Percentiles rank a stretch among this genome's conserved stretches.
These are phyloP conservation scores for Gymnarchus niloticus DNA, from an alignment of 2,113 vertebrate species.

Conservation along the genomic window DNA sequence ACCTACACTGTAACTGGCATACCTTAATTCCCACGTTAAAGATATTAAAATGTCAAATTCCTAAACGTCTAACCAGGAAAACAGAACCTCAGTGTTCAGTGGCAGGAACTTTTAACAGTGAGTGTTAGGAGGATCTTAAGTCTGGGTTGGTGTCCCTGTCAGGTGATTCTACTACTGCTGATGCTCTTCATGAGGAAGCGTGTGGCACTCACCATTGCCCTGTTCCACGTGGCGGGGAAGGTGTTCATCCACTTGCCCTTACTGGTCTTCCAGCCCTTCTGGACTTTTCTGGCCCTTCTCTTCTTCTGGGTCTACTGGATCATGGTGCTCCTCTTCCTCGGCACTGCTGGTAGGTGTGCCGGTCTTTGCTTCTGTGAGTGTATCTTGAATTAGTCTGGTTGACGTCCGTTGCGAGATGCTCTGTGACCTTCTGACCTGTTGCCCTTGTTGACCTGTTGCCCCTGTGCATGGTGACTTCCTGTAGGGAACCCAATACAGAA, in stretches of 20 bases:
- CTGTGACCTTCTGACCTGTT: neutral
- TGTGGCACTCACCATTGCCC: constrained; percentile 88
- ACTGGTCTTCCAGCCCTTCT: constrained; percentile 89
- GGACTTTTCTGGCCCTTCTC: constrained; percentile 87
- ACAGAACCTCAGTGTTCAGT: neutral
- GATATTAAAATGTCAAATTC: neutral
- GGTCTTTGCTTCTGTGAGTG: neutral
- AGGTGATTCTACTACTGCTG: constrained; percentile 86
- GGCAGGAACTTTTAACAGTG: neutral
- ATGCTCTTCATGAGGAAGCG: constrained; percentile 94
- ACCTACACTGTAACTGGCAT: too few species aligned
- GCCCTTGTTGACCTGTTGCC: neutral
- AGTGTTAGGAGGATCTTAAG: neutral
- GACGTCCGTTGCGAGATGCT: neutral
- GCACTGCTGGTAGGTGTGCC: constrained; percentile 74
- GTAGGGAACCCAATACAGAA: constrained; percentile 77
- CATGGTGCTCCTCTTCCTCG: constrained; percentile 86
- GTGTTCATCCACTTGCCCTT: constrained; percentile 91
- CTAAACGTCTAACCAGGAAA: neutral
- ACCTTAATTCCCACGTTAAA: too few species aligned
- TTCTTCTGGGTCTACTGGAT: constrained; percentile 95
- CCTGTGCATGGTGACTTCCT: neutral
- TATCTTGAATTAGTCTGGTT: neutral
- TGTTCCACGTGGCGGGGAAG: constrained; percentile 95
- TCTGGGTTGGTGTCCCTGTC: constrained; percentile 9